Conservation (phyloP, 1,140 invertebrate genomes). For the Vanessa atalanta region DNA sequence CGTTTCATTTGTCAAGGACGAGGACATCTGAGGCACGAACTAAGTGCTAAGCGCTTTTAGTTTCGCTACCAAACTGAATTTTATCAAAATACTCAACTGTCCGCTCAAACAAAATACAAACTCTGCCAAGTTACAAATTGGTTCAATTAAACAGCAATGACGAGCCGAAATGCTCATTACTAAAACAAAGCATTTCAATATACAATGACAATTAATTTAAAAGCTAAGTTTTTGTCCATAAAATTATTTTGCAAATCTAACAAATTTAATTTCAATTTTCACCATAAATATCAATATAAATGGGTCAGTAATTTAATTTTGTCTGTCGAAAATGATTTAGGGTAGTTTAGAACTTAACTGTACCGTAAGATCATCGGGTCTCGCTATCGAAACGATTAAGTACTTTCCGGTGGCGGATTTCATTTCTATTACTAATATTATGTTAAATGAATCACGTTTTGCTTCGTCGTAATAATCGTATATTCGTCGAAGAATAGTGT, state of each 20-base stretch:
- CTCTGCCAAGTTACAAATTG: conserved; percentile 28
- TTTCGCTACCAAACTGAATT: conserved; percentile 16
- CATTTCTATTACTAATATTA: not conserved
- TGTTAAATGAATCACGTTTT: not conserved
- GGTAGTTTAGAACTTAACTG: conserved; percentile 51
- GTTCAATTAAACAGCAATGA: conserved; percentile 34
- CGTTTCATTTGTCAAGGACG: conserved; percentile 9
- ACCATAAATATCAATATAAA: conserved; percentile 16
- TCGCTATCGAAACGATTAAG: not conserved
- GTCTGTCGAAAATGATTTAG: conserved; percentile 55
- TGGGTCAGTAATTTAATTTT: conserved; percentile 25
- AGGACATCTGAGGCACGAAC: conserved; percentile 9
- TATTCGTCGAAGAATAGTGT: too few relatives aligned
- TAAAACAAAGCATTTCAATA: conserved; percentile 32
- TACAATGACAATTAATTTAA: conserved; percentile 19
- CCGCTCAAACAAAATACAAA: conserved; percentile 21
- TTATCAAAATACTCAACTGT: conserved; percentile 15
- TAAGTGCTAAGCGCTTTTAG: conserved; percentile 6
- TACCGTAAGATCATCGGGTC: conserved; percentile 45
- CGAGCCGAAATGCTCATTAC: conserved; percentile 28
- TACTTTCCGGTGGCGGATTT: not conserved
- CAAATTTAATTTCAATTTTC: conserved; percentile 18
- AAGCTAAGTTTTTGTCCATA: conserved; percentile 18
- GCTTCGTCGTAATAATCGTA: too few relatives aligned
- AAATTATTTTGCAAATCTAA: conserved; percentile 15